Evolutionary conservation across 2,888 invertebrate species (phyloP).

Genomic region (Bursaphelenchus okinawaensis): DNA sequence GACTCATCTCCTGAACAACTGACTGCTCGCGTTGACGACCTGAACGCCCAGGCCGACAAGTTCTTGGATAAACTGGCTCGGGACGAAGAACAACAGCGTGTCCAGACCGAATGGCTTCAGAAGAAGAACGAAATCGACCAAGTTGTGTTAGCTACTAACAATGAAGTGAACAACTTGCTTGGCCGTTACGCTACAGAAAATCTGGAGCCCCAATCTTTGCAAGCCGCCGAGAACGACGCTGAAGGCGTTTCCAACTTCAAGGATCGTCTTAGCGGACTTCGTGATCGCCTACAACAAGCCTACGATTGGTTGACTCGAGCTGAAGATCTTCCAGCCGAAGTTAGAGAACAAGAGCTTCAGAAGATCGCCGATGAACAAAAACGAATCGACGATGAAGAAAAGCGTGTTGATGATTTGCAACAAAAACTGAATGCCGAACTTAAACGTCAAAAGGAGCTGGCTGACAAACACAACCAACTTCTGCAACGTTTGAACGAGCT

Average conservation of each 20-base stretch:
- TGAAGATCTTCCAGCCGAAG: conserved; percentile 1
- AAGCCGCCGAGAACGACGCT: conserved; percentile 1
- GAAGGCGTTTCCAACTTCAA: neutral
- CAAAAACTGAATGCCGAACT: conserved; percentile 19
- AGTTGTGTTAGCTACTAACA: neutral
- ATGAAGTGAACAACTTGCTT: neutral
- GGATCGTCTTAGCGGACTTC: neutral
- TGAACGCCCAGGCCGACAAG: neutral
- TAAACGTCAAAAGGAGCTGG: conserved; percentile 19
- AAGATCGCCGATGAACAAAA: neutral
- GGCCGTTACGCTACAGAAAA: conserved; percentile 3
- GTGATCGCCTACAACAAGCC: conserved; percentile 4
- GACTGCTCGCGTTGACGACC: neutral
- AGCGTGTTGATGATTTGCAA: neutral
- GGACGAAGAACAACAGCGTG: neutral
- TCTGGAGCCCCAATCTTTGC: neutral
- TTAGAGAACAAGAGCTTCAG: neutral
- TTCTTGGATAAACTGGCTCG: neutral
- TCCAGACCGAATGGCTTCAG: conserved; percentile 11
- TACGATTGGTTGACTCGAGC: conserved; percentile 6
- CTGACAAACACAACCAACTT: conserved; percentile 15
- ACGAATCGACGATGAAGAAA: neutral
- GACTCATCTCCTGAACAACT: conserved; percentile 8
- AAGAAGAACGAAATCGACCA: conserved; percentile 13
- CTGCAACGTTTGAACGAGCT: conserved; percentile 18